Conservation (phyloP, 2,888 invertebrate genomes). For the Dugesia japonica region DNA sequence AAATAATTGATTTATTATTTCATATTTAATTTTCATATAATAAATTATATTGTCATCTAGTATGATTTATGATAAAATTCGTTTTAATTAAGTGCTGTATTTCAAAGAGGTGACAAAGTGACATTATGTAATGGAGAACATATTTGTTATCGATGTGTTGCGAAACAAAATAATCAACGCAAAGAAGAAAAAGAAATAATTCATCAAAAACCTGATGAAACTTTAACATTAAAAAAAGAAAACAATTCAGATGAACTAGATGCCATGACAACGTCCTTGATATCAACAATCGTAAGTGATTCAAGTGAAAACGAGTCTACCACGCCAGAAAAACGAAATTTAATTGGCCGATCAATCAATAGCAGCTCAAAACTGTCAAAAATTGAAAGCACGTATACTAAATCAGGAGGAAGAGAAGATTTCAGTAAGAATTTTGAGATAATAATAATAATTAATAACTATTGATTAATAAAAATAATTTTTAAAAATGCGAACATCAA, state of each 20-base stretch:
- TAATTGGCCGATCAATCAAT: not conserved
- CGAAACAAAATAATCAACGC: not conserved
- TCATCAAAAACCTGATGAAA: not conserved
- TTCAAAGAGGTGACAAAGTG: not conserved
- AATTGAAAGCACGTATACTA: not conserved
- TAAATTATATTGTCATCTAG: no score
- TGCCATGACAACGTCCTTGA: not conserved
- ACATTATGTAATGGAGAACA: not conserved
- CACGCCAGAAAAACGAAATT: not conserved
- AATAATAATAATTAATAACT: no score
- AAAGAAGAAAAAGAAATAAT: not conserved
- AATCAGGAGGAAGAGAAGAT: not conserved
- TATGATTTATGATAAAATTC: no score
- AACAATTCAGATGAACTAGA: not conserved
- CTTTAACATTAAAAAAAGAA: not conserved
- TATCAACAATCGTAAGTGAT: not conserved
- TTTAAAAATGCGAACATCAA: no score
- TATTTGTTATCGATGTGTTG: not conserved
- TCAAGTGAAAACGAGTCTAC: slow-evolving; percentile 1
- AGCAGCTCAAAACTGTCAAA: not conserved
- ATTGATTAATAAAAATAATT: no score
- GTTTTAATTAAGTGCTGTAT: no score
- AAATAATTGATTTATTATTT: no score
- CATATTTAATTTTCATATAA: no score
- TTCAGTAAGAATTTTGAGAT: no score